Conservation (phyloP, 2,797 vertebrate species). For the Aythya fuligula region DNA sequence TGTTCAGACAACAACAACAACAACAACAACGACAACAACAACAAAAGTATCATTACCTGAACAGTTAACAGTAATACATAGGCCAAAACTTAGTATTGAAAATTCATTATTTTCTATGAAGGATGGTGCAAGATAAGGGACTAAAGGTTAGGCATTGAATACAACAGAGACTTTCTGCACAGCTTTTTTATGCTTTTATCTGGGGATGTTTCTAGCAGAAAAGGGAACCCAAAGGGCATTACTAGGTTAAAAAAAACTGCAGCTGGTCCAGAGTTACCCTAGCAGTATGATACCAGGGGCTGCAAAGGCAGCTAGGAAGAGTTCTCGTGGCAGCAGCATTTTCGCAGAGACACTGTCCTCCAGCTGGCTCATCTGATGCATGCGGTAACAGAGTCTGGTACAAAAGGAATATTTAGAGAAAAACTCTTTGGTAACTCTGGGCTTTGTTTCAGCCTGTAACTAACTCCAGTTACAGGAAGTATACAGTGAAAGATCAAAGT, state of each 20-base stretch:
- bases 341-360: background rate
- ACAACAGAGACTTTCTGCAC: background rate
- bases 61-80: background rate
- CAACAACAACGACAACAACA: background rate
- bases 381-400: conserved; percentile 26
- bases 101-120: background rate
- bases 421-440: conserved; percentile 37
- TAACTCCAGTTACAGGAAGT: conserved; percentile 69
- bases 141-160: background rate
- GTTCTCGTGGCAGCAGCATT: background rate
- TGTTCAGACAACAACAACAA: background rate
- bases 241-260: background rate
- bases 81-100: background rate
- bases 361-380: conserved; percentile 19
- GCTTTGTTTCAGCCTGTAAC: conserved; percentile 69
- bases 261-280: fast-evolving
- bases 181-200: background rate
- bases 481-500: conserved; percentile 69
- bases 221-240: background rate
- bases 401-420: conserved; percentile 12
- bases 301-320: background rate
- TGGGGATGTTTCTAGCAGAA: background rate
- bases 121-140: background rate
- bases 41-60: background rate
- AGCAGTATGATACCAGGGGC: fast-evolving